Percentiles rank a stretch among this genome's conserved stretches.
Conservation (phyloP, 2,113 vertebrate genomes). For the Ochotona curzoniae region DNA sequence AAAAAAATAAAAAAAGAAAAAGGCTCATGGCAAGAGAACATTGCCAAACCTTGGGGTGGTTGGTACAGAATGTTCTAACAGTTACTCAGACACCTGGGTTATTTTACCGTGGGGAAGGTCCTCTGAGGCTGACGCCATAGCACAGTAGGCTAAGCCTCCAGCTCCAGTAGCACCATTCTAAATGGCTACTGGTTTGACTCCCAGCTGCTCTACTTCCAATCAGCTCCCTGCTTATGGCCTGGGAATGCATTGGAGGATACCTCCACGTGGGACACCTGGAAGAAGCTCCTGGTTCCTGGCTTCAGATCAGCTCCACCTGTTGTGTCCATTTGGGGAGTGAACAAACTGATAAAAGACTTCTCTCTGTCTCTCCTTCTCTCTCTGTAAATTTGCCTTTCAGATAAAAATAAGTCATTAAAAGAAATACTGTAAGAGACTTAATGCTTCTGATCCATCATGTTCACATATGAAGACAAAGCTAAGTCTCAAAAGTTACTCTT, state of each 20-base stretch:
- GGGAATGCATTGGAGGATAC: no score
- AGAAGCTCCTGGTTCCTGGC: no score
- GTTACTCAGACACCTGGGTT: background rate
- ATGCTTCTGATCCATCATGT: background rate
- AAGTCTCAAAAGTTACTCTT: conserved; percentile 15
- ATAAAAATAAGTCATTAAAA: no score
- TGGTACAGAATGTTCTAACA: background rate
- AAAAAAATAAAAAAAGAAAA: conserved; percentile 28
- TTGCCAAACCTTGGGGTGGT: background rate
- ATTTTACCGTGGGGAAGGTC: conserved; percentile 55
- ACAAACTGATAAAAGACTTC: no score
- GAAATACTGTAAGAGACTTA: no score
- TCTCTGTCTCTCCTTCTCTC: no score
- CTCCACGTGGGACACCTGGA: no score
- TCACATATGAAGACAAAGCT: background rate
- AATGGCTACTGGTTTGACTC: background rate
- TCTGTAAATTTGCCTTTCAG: no score
- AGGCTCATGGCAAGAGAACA: background rate
- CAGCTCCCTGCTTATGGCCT: no score
- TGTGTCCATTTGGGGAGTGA: no score
- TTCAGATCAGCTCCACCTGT: no score
- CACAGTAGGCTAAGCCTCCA: background rate
- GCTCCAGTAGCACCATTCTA: background rate
- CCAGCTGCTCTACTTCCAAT: no score
- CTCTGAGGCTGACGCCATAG: background rate